Evolutionary conservation across 2,797 vertebrate species (phyloP).

Genomic region (Meriones psammophilus): DNA sequence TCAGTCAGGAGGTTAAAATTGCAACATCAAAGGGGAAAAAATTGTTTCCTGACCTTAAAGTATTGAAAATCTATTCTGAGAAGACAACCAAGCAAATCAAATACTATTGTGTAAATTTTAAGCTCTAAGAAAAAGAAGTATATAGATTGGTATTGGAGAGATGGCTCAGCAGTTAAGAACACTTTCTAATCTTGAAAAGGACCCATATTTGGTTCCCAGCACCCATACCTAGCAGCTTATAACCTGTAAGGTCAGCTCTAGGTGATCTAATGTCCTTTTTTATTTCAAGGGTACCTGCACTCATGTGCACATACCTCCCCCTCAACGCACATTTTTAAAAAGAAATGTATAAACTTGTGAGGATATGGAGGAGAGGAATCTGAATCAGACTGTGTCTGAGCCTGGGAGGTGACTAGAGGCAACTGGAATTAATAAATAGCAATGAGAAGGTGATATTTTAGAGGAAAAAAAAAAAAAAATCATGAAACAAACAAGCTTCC

Average conservation of each 20-base stretch:
- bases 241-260: too few relatives aligned
- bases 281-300: neutral
- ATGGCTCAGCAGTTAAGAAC: neutral
- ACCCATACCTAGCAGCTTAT: neutral
- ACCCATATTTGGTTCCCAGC: neutral
- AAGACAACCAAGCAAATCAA: slow-evolving; percentile 12
- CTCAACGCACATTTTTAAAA: neutral
- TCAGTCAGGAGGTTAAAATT: neutral
- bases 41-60: slow-evolving; percentile 6
- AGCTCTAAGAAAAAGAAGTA: neutral
- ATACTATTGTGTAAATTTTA: neutral
- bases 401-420: neutral
- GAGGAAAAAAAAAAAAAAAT: neutral
- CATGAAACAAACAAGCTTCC: neutral
- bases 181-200: neutral
- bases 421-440: neutral
- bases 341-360: neutral
- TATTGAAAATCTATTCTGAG: neutral
- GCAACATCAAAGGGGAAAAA: neutral
- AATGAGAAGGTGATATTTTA: neutral
- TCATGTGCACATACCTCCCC: too few relatives aligned
- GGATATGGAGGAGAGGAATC: neutral
- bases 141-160: neutral
- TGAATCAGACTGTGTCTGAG: neutral
- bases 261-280: neutral